phyloP scores from a whole-genome alignment of 2,113 vertebrate species.

The Plotosus lineatus region DNA sequence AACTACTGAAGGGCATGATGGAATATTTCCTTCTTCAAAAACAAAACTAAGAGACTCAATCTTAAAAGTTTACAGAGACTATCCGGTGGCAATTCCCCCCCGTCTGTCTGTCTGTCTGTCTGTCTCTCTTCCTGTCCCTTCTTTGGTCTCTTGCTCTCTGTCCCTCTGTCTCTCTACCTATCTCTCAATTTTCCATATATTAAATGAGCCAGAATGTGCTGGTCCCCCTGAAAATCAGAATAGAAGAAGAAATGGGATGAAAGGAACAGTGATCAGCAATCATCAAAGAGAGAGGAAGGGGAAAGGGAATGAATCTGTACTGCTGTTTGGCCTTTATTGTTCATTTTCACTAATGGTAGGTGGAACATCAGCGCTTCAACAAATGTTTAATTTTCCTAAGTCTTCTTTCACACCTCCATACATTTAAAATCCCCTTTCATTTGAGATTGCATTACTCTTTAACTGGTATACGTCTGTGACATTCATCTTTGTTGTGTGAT shows the following conservation, averaged over 20 bases:
- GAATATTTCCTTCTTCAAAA: neutral
- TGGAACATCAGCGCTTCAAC: neutral
- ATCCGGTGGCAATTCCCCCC: no score
- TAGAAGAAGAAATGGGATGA: slow-evolving; percentile 11
- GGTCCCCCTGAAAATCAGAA: slow-evolving; percentile 8
- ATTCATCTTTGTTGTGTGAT: neutral
- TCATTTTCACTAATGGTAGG: neutral
- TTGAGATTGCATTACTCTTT: neutral
- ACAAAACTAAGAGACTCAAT: slow-evolving; percentile 9
- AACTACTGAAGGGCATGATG: neutral
- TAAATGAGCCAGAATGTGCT: neutral
- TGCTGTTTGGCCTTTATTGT: slow-evolving; percentile 6
- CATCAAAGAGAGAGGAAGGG: slow-evolving; percentile 36
- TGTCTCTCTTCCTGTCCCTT: neutral
- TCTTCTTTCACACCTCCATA: neutral
- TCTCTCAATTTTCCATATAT: no score
- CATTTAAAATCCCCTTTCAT: neutral
- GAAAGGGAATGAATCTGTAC: slow-evolving; percentile 36
- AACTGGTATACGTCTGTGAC: neutral
- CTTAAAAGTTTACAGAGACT: neutral
- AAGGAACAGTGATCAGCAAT: slow-evolving; percentile 33
- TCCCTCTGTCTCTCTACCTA: neutral
- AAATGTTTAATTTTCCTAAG: no score
- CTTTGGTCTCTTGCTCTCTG: neutral
- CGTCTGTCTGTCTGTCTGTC: neutral